Conservation (phyloP, 2,797 vertebrate species). For the Glossophaga mutica region DNA sequence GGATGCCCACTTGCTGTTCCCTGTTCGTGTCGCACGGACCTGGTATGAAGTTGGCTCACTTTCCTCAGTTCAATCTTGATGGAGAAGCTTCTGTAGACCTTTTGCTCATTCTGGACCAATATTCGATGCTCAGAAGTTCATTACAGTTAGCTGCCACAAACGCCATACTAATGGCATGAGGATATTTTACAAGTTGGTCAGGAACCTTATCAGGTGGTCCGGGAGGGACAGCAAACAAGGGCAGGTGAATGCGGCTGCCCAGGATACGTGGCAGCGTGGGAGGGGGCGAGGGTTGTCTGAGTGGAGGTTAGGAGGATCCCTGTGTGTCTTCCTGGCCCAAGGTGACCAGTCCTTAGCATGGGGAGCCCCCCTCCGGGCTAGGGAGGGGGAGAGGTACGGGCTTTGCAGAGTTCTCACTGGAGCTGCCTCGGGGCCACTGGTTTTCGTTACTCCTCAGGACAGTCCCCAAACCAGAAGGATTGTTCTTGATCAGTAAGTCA, state of each 20-base stretch:
- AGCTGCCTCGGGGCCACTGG: background rate
- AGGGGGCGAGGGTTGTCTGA: background rate
- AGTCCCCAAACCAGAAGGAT: background rate
- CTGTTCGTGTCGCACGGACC: background rate
- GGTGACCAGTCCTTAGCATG: background rate
- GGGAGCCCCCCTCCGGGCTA: no score
- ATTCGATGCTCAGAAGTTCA: background rate
- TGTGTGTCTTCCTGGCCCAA: background rate
- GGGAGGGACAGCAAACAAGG: background rate
- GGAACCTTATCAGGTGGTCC: background rate
- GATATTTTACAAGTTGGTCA: background rate
- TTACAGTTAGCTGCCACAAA: background rate
- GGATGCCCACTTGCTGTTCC: no score
- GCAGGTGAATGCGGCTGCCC: background rate
- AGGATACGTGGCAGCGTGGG: rapidly evolving
- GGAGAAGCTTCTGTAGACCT: background rate
- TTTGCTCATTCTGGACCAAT: background rate
- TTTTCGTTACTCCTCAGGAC: background rate
- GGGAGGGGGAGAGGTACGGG: background rate
- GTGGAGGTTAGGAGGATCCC: background rate
- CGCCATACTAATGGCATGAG: background rate
- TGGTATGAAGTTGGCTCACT: background rate
- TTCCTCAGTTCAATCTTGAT: background rate
- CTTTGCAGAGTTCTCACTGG: background rate
- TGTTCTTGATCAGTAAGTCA: background rate